phyloP scores from a whole-genome alignment of 2,113 vertebrate genomes.

The Chroicocephalus ridibundus region DNA sequence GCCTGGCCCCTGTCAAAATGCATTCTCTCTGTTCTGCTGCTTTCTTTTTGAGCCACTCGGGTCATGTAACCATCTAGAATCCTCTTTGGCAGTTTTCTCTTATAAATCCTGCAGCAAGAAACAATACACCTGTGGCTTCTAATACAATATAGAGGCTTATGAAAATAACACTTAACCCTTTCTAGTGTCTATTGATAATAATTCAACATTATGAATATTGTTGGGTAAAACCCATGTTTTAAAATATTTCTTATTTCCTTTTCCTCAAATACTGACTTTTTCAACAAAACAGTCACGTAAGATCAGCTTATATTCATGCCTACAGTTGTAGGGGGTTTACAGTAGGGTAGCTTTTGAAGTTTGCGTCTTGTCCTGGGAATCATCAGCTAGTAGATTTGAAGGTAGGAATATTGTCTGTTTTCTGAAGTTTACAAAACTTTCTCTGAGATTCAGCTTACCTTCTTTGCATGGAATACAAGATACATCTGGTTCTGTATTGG shows the following conservation, averaged over 20 bases:
- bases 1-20: neutral
- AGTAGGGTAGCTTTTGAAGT: neutral
- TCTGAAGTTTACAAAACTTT: neutral
- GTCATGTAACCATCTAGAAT: neutral
- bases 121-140: neutral
- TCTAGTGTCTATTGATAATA: neutral
- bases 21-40: neutral
- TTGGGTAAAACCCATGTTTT: neutral
- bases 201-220: neutral
- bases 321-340: neutral
- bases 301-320: neutral
- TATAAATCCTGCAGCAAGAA: neutral
- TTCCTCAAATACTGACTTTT: neutral
- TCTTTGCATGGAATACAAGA: neutral
- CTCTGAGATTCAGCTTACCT: neutral
- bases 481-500: neutral
- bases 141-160: neutral
- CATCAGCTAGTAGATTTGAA: neutral
- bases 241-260: neutral
- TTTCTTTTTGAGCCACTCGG: neutral
- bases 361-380: neutral
- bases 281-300: neutral
- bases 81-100: neutral
- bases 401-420: neutral
- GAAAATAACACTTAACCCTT: neutral